Conservation (phyloP, 2,113 vertebrate species). For the Colossoma macropomum region DNA sequence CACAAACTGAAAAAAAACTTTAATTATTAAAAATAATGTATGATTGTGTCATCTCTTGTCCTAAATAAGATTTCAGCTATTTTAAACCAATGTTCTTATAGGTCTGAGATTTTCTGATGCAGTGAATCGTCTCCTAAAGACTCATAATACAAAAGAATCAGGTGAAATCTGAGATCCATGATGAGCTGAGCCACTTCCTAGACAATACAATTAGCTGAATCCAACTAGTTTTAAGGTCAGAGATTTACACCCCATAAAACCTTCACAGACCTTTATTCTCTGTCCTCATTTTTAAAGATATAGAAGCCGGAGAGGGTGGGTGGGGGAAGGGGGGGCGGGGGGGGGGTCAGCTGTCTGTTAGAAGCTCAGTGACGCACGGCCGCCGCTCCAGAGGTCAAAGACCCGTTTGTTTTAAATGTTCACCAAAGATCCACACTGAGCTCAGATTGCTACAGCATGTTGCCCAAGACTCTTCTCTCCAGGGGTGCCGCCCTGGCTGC, state of each 20-base stretch:
- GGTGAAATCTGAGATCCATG: too few relatives aligned
- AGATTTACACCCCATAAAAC: not conserved
- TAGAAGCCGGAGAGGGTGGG: too few relatives aligned
- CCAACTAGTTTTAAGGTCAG: not conserved
- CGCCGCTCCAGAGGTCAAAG: constrained; percentile 75
- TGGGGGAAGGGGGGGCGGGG: not conserved
- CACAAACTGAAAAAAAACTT: too few relatives aligned
- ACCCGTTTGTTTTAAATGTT: constrained; percentile 74
- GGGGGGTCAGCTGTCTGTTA: not conserved
- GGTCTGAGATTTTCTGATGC: too few relatives aligned
- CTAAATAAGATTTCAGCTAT: too few relatives aligned
- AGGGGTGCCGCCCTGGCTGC: constrained; percentile 66
- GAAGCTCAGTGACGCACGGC: constrained; percentile 64
- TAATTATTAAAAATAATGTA: too few relatives aligned
- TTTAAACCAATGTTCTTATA: too few relatives aligned
- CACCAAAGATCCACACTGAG: constrained; percentile 41
- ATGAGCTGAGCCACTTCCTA: too few relatives aligned
- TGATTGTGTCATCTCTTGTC: too few relatives aligned
- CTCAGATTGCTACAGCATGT: constrained; percentile 58
- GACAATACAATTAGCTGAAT: too few relatives aligned
- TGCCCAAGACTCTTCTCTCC: constrained; percentile 73
- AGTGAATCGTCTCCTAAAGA: too few relatives aligned
- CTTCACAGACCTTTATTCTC: not conserved
- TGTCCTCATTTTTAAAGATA: not conserved
- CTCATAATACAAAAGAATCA: too few relatives aligned